Percentiles rank a stretch among this genome's conserved stretches.
phyloP scores from a whole-genome alignment of 2,113 vertebrate species.

The Oostethus manadensis region DNA sequence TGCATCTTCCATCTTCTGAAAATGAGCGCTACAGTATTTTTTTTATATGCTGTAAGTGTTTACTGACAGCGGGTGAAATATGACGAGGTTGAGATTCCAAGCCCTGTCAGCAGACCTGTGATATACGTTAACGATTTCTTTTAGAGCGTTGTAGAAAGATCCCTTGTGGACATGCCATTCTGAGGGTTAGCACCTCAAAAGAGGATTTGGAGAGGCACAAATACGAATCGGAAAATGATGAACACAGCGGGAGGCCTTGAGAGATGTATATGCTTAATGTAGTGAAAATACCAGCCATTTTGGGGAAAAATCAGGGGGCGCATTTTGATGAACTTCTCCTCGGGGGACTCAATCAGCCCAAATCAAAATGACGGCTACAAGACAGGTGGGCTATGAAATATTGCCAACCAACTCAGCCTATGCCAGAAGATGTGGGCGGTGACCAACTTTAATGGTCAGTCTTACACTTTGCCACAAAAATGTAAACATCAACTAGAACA shows the following conservation, averaged over 20 bases:
- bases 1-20: not conserved
- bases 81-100: conserved; percentile 1
- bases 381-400: too few relatives aligned
- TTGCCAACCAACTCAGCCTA: too few relatives aligned
- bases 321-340: too few relatives aligned
- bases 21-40: not conserved
- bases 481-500: too few relatives aligned
- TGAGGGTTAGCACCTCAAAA: not conserved
- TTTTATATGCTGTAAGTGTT: not conserved
- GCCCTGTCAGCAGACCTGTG: conserved; percentile 4
- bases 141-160: not conserved
- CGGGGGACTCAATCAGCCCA: too few relatives aligned
- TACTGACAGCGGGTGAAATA: conserved; percentile 3
- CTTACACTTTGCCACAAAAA: too few relatives aligned
- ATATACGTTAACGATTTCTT: conserved; percentile 10
- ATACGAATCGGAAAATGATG: not conserved
- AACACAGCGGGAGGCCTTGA: not conserved
- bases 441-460: too few relatives aligned
- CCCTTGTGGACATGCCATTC: not conserved
- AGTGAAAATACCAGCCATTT: too few relatives aligned
- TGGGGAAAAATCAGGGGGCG: too few relatives aligned
- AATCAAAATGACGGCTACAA: too few relatives aligned
- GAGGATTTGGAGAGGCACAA: conserved; percentile 10
- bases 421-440: too few relatives aligned
- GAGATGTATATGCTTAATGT: not conserved